phyloP scores from a whole-genome alignment of 2,888 invertebrate species.

The Eupithecia insigniata region DNA sequence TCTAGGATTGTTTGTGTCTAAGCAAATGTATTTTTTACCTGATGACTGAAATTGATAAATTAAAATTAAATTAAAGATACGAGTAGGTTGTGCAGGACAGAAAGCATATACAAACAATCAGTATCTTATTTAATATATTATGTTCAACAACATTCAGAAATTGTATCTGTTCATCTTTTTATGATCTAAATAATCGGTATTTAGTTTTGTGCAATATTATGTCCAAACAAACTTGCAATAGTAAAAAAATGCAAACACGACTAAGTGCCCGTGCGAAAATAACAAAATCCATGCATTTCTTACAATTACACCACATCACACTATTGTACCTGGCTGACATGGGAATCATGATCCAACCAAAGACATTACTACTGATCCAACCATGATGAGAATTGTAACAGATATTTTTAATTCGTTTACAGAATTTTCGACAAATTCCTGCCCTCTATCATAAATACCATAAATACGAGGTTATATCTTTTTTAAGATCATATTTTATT shows the following conservation, averaged over 20 bases:
- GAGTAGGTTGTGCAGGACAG: neutral
- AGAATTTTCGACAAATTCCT: neutral
- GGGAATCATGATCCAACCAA: neutral
- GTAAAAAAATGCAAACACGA: neutral
- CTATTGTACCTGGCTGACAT: neutral
- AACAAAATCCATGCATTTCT: conserved; percentile 2
- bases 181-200: neutral
- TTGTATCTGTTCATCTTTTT: neutral
- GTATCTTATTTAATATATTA: too few relatives aligned
- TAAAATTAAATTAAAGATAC: too few relatives aligned
- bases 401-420: neutral
- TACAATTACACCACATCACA: neutral
- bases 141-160: neutral
- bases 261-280: conserved; percentile 21
- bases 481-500: too few relatives aligned
- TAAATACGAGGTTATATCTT: too few relatives aligned
- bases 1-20: neutral
- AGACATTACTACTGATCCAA: too few relatives aligned
- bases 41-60: neutral
- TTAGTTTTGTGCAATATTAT: neutral
- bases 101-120: neutral
- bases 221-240: neutral
- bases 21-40: neutral
- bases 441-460: neutral
- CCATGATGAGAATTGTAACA: too few relatives aligned